Evolutionary conservation across 1,140 invertebrate species (phyloP).

Genomic region (Drosophila elegans): DNA sequence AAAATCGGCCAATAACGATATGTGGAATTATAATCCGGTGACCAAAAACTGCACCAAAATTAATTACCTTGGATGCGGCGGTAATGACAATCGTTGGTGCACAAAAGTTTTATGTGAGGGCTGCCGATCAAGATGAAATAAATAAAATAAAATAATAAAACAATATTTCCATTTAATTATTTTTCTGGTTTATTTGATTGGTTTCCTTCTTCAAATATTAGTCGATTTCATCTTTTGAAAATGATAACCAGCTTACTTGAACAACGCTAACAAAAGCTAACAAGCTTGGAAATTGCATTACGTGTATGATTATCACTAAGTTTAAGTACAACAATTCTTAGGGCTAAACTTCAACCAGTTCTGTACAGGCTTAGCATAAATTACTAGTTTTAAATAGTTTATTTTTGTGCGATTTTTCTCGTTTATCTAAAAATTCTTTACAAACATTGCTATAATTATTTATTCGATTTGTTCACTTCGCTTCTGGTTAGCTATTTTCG

Average conservation of each 20-base stretch:
- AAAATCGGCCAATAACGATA: conserved; percentile 4
- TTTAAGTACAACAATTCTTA: conserved; percentile 76
- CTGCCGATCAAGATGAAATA: neutral
- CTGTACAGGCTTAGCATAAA: conserved; percentile 58
- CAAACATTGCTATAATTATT: conserved; percentile 45
- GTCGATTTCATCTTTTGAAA: conserved; percentile 36
- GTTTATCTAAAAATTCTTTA: conserved; percentile 41
- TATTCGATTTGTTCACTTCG: conserved; percentile 73
- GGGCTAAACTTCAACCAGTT: conserved; percentile 62
- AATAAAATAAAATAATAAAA: neutral
- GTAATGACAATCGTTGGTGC: conserved; percentile 53
- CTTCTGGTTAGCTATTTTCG: conserved; percentile 34
- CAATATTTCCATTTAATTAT: conserved; percentile 13
- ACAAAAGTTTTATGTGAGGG: conserved; percentile 7
- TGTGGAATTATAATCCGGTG: conserved; percentile 29
- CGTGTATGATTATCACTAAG: conserved; percentile 29
- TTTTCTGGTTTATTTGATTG: conserved; percentile 38
- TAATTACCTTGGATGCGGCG: conserved; percentile 29
- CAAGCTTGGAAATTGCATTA: conserved; percentile 34
- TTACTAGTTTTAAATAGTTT: conserved; percentile 27
- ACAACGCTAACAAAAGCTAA: conserved; percentile 43
- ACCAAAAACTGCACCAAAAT: conserved; percentile 19
- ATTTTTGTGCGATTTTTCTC: conserved; percentile 33
- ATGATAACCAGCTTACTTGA: conserved; percentile 31
- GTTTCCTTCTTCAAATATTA: conserved; percentile 4